Evolutionary conservation across 2,113 vertebrate species (phyloP), one percentile per base, ranked within the genome.

Genomic region (Caracal caracal): DNA sequence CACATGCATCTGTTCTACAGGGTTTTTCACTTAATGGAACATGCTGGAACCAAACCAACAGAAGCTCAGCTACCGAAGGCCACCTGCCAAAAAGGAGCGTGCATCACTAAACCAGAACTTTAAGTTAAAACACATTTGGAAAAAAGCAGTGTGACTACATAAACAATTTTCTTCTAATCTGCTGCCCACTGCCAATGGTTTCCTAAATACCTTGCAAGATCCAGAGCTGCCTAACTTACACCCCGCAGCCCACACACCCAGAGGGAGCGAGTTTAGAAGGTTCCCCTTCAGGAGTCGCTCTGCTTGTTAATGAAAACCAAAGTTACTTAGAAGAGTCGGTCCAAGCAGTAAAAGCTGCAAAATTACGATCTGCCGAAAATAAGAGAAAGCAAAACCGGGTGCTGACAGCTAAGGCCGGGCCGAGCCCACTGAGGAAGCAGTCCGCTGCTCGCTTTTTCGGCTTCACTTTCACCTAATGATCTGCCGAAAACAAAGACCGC

Each of bases 21-120:
- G 59, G 40, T 51, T 89, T 75, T 37, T 71, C 86, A 95, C 83
- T 96, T 66, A 92, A 93, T 33, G 59, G 85, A 92, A 91, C 26
- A 83, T 49, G 78, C 83, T 93, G 87, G 78, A 78, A 81, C 35
- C 37, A 82, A 85, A 81, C 71, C 90, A 94, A 68, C 33, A n/a
- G 75, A 84, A 51, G 89, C 92, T n/a, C 28, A 33, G 51, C 49
- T 94, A 19, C 80, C 2, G 2, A 89, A 87, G 17, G 86, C 86
- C 86, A 59, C 89, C 76, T 81, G 81, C 88, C 85, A 84, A 76
- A 47, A 95, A 87, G 43, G 22, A 93, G 65, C 12, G 78, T 20
- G 3, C 15, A 59, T 35, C 75, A 20, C 56, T 30, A 26, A 73
- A 37, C 22, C 75, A 82, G 75, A 82, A 61, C 17, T 65, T 56